phyloP scores from a whole-genome alignment of 2,113 vertebrate species.

The Micronycteris hirsuta region DNA sequence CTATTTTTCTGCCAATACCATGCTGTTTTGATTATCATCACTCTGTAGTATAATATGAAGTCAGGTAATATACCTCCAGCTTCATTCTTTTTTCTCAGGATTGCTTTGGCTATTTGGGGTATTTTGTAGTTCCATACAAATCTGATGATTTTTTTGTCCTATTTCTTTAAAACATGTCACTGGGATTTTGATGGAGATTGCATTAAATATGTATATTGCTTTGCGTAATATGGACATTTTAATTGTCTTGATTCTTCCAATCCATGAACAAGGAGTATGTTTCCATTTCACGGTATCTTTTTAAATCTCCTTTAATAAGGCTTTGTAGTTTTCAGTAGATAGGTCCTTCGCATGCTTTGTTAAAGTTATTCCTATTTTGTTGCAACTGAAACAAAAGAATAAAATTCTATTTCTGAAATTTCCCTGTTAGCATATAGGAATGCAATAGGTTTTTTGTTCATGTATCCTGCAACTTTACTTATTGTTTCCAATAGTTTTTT shows the following conservation, averaged over 20 bases:
- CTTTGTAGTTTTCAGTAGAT: too few relatives aligned
- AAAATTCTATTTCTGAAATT: not conserved
- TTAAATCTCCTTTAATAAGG: too few relatives aligned
- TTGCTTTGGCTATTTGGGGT: too few relatives aligned
- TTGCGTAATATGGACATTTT: too few relatives aligned
- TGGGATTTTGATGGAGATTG: too few relatives aligned
- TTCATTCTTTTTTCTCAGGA: too few relatives aligned
- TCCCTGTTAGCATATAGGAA: not conserved
- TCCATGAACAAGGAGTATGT: too few relatives aligned
- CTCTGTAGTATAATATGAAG: not conserved
- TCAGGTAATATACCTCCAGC: not conserved
- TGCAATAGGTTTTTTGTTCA: not conserved
- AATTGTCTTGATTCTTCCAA: too few relatives aligned
- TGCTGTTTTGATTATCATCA: not conserved
- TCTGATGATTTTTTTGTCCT: not conserved
- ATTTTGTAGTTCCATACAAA: too few relatives aligned
- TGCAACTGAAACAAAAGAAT: not conserved
- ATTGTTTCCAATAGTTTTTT: not conserved
- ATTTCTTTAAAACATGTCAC: too few relatives aligned
- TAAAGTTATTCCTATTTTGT: not conserved
- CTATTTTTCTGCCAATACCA: not conserved
- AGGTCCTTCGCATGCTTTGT: not conserved
- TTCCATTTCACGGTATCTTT: too few relatives aligned
- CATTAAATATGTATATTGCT: too few relatives aligned
- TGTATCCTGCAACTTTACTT: not conserved